A percentile compares a stretch with the other conserved stretches of the same genome.
These are phyloP conservation scores for Trichopoda pennipes DNA, from an alignment of 2,888 invertebrate species.

Conservation along the genomic window DNA sequence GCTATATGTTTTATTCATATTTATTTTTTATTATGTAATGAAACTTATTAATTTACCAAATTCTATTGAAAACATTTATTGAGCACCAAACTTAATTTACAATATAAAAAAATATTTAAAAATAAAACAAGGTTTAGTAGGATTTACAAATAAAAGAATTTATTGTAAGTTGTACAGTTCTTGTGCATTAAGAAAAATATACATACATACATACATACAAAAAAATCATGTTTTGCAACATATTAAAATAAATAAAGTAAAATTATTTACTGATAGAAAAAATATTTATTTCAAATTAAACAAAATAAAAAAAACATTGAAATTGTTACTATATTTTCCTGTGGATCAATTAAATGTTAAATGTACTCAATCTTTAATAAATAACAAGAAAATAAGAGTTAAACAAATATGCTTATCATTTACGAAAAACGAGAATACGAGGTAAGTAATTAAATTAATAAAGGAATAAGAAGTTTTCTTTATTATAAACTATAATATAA, in stretches of 20 bases:
- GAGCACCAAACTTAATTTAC: too few relatives aligned
- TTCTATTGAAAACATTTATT: too few relatives aligned
- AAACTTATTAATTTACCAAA: too few relatives aligned
- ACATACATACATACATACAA: neutral
- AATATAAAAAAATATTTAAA: slow-evolving; percentile 1
- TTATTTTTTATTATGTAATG: too few relatives aligned
- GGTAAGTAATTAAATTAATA: neutral
- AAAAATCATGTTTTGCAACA: neutral
- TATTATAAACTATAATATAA: too few relatives aligned
- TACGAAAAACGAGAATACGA: too few relatives aligned
- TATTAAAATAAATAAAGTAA: neutral
- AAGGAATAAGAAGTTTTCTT: neutral
- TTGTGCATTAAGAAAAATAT: slow-evolving; percentile 32
- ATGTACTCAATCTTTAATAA: slow-evolving; percentile 54
- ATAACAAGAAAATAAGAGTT: slow-evolving; percentile 14
- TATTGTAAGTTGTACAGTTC: slow-evolving; percentile 53
- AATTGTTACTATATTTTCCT: slow-evolving; percentile 42
- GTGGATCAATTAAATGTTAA: slow-evolving; percentile 57
- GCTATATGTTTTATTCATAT: too few relatives aligned
- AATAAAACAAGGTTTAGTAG: neutral
- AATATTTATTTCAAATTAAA: slow-evolving; percentile 17
- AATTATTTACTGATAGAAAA: neutral
- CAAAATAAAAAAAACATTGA: neutral
- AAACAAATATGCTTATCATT: neutral
- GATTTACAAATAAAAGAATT: neutral